Evolutionary conservation across 2,113 vertebrate species (phyloP), one percentile per base, ranked within the genome.

Genomic region (Eulacestoma nigropectus): DNA sequence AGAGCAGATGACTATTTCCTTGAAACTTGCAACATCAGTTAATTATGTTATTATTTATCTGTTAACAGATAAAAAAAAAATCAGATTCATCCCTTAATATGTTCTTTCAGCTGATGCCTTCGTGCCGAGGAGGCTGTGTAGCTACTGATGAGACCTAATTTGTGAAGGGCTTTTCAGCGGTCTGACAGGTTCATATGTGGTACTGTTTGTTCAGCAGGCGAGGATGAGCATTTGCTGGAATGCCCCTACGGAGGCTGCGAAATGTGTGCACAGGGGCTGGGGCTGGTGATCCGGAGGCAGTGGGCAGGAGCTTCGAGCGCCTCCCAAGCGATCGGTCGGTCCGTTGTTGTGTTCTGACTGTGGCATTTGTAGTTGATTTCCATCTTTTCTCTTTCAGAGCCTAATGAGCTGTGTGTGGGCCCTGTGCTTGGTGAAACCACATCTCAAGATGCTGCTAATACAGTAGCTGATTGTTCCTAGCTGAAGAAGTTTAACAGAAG

Each of bases 11-110:
- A 69, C 86, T 56, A 7, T 95, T 97, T 96, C 88, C 96, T 96
- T 79, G 56, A 96, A 97, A 97, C 91, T 97, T 96, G 87, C 84
- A 95, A 75, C 87, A 96, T 97, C 93, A 90, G 93, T 98, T 98
- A 98, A 97, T 95, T n/a, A n/a, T n/a, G n/a, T n/a, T n/a, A n/a
- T n/a, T n/a, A n/a, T n/a, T n/a, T n/a, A n/a, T n/a, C n/a, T 97
- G 96, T 97, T 95, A 98, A 95, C 90, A 90, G 90, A 39, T 9
- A 93, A 93, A 63, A 81, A 84, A 47, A 37, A 65, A 92, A 39
- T 53, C 73, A 4, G 55, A 64, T 81, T 95, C 32, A 56, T 55
- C 77, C 65, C 52, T 16, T 41, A 56, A 73, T 82, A 83, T 89
- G 72, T 83, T 89, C 90, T 93, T 94, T 93, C 80, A 95, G 88